Conservation (phyloP, 2,113 vertebrate species). For the Tilapia sparmanii region DNA sequence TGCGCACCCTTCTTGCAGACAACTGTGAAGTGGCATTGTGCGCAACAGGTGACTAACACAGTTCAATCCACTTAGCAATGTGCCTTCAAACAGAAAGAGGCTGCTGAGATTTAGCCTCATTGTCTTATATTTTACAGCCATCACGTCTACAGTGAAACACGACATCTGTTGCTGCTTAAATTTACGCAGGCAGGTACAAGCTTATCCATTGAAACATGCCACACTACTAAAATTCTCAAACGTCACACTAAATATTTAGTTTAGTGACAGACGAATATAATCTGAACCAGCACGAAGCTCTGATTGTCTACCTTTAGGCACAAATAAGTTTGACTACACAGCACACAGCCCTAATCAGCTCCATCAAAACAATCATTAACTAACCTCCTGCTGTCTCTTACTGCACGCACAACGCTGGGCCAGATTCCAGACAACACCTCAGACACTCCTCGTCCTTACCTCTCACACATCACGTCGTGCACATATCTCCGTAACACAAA, state of each 20-base stretch:
- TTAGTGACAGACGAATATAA: neutral
- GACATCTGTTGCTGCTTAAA: neutral
- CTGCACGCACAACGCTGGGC: neutral
- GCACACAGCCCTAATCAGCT: constrained; percentile 62
- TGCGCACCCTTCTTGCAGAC: constrained; percentile 23
- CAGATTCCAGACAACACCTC: constrained; percentile 13
- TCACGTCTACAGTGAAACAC: neutral
- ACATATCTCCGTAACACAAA: neutral
- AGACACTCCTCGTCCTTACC: neutral
- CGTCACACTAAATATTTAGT: neutral
- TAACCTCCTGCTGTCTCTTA: constrained; percentile 36
- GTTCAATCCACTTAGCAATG: constrained; percentile 51
- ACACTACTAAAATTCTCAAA: neutral
- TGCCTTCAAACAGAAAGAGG: constrained; percentile 38
- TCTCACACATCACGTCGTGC: neutral
- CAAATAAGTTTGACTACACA: constrained; percentile 44
- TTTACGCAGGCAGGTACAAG: neutral
- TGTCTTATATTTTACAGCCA: constrained; percentile 12
- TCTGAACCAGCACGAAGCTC: constrained; percentile 8
- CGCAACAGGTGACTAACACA: constrained; percentile 40
- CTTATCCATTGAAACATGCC: neutral
- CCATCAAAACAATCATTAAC: constrained; percentile 72
- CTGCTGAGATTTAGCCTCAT: constrained; percentile 47
- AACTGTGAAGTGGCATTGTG: constrained; percentile 43
- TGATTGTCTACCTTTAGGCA: constrained; percentile 32